These are phyloP conservation scores for Argentina silus DNA, from an alignment of 2,797 vertebrate genomes.

Conservation along the genomic window DNA sequence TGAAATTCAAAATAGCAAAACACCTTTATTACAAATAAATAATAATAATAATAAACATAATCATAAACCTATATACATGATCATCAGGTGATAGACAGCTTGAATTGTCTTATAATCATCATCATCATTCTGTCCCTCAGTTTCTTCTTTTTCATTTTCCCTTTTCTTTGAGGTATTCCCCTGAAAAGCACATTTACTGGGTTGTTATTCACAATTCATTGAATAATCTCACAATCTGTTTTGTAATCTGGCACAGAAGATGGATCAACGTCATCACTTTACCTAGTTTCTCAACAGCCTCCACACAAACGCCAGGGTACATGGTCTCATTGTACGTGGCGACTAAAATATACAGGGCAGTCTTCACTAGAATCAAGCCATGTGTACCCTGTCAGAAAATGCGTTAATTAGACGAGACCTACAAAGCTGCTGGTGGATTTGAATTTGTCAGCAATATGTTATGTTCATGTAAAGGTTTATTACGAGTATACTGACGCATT, in stretches of 20 bases:
- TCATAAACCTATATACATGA: no score
- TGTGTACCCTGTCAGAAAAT: slow-evolving; percentile 59
- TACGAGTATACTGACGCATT: slow-evolving; percentile 44
- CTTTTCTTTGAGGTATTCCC: slow-evolving; percentile 49
- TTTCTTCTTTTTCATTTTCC: slow-evolving; percentile 33
- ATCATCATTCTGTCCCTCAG: neutral
- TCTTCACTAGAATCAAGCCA: slow-evolving; percentile 76
- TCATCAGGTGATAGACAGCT: no score
- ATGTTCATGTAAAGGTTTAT: no score
- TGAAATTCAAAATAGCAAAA: neutral
- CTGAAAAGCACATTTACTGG: slow-evolving; percentile 24
- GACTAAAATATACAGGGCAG: slow-evolving; percentile 68
- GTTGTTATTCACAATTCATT: no score
- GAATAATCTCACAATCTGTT: no score
- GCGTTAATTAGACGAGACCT: slow-evolving; percentile 5
- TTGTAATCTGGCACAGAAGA: neutral
- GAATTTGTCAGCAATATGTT: no score
- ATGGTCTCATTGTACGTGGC: slow-evolving; percentile 74
- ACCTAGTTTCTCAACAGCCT: slow-evolving; percentile 82
- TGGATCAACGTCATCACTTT: slow-evolving; percentile 4
- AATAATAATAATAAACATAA: no score
- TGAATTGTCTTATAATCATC: no score
- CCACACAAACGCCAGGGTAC: slow-evolving; percentile 81
- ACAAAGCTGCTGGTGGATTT: no score
- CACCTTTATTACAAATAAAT: neutral